Base-by-base conservation (phyloP, 2,888 invertebrate species). In the Branchinecta sandiegonensis region DNA sequence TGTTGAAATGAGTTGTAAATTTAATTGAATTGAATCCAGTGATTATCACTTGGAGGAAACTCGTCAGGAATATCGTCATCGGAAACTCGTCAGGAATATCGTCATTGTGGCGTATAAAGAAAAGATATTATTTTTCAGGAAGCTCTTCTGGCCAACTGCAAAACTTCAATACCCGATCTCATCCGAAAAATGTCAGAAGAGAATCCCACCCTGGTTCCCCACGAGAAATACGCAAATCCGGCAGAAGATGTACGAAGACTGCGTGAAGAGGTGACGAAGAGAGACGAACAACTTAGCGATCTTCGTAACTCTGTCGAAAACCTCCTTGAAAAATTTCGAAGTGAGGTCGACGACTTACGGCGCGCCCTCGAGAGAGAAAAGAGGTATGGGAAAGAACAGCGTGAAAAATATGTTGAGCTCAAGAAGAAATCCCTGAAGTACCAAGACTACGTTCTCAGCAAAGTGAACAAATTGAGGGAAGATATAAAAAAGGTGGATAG, bases 341-440 rank as follows among this genome's bases (percentile, higher is more conserved):
- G 10, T 56, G 56, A 56, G 9, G 56, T 56, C 9, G 9, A 9
- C 14, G n/a, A 14, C 56, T n/a, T 56, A 9, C n/a, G 17, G 17
- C 14, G 9, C 8, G 17, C 11, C 1, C 56, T 56, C 8, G 56
- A 56, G 9, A 17, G 17, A 56, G n/a, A n/a, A n/a, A 56, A 56
- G 17, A 8, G 17, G 56, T 56, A 56, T 10, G 56, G 56, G 17
- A 56, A 56, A 17, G 56, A 56, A 56, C 56, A 56, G 17, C n/a
- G 56, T n/a, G 56, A 56, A 56, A 56, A 56, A 17, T 56, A 56
- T 9, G 56, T 56, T 1, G 14, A 56, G 17, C 56, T 56, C 17
- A 56, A 56, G 56, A 56, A 56, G 56, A 56, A 56, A 56, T 56
- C 56, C 14, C n/a, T 56, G 8, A 56, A 56, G 2, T 56, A 56